Evolutionary conservation across 1,140 invertebrate genomes (phyloP).

Genomic region (Calephelis virginiensis): DNA sequence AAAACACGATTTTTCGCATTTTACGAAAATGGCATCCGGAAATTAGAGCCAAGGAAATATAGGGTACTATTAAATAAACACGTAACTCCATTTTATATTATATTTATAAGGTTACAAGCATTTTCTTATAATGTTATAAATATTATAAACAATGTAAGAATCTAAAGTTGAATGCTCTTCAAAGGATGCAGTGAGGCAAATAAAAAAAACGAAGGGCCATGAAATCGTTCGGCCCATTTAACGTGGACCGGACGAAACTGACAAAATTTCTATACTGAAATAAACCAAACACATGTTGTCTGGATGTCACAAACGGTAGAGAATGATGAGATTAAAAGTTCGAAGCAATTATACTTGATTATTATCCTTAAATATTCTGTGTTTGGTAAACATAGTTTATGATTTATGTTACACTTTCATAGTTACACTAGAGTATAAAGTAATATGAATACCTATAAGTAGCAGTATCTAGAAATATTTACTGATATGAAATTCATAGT

Average conservation of each 20-base stretch:
- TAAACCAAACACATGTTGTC: constrained; percentile 70
- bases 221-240: constrained; percentile 73
- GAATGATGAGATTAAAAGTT: constrained; percentile 32
- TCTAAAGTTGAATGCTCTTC: constrained; percentile 47
- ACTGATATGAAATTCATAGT: too few species aligned
- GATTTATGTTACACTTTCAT: too few species aligned
- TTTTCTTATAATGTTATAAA: neutral
- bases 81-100: too few species aligned
- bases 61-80: too few species aligned
- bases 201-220: constrained; percentile 52
- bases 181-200: constrained; percentile 58
- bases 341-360: constrained; percentile 16
- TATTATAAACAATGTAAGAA: constrained; percentile 34
- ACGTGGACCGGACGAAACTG: constrained; percentile 69
- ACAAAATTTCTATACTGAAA: constrained; percentile 76
- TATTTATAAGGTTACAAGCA: too few species aligned
- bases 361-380: neutral
- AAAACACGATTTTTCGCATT: too few species aligned
- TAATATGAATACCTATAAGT: too few species aligned
- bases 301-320: constrained; percentile 47
- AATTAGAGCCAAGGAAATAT: too few species aligned
- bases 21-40: too few species aligned
- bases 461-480: too few species aligned
- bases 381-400: neutral
- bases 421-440: too few species aligned